These are phyloP conservation scores for Hirtodrosophila confusa DNA, from an alignment of 2,888 invertebrate genomes.

Conservation along the genomic window DNA sequence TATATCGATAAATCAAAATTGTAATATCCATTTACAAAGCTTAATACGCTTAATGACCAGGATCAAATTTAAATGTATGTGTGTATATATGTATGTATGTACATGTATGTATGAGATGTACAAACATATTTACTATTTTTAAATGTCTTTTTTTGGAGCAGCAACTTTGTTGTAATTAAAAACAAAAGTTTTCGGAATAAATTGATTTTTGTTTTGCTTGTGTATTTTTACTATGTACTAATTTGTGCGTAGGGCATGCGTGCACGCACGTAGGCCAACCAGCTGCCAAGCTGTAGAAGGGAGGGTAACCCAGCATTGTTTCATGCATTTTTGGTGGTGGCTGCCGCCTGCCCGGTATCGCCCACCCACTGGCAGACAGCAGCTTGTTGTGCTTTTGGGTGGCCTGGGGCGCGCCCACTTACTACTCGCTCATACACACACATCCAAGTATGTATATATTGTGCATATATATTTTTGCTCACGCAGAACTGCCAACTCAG, in stretches of 20 bases:
- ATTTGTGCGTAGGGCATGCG: conserved; percentile 41
- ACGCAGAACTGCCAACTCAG: conserved; percentile 62
- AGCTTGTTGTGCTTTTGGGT: conserved; percentile 34
- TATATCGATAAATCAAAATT: conserved; percentile 2
- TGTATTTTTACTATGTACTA: conserved; percentile 25
- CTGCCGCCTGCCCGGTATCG: background rate
- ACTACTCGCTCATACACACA: conserved; percentile 14
- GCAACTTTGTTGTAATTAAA: no score
- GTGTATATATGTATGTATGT: background rate
- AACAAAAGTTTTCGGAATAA: conserved; percentile 7
- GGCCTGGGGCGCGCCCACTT: conserved; percentile 35
- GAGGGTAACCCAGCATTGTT: background rate
- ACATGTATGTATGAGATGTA: no score
- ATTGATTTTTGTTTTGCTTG: conserved; percentile 41
- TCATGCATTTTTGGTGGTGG: conserved; percentile 38
- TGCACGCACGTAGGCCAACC: conserved; percentile 60
- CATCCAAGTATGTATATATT: background rate
- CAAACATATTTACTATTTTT: background rate
- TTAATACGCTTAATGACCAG: no score
- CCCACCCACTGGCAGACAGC: conserved; percentile 7
- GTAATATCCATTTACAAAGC: no score
- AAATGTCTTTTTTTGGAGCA: background rate
- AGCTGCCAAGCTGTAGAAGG: conserved; percentile 5
- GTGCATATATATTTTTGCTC: conserved; percentile 9
- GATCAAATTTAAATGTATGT: no score